A percentile compares a stretch with the other conserved stretches of the same genome.
Evolutionary conservation across 2,113 vertebrate genomes (phyloP).

Genomic region (Aleadryas rufinucha): DNA sequence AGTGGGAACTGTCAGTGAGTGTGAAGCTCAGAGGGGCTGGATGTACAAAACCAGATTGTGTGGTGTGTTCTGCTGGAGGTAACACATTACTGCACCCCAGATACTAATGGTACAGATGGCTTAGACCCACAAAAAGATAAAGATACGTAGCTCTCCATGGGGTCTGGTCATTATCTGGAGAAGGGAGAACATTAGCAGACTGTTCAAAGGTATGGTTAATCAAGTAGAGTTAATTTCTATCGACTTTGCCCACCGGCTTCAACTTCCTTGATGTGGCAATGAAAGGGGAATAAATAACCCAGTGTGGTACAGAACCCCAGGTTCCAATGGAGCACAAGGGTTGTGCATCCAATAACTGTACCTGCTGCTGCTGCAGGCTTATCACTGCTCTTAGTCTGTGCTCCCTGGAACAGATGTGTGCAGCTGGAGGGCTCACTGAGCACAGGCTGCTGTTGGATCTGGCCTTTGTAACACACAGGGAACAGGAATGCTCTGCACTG

Average conservation of each 20-base stretch:
- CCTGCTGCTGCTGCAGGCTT: not conserved
- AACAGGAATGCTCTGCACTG: not conserved
- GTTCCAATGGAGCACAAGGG: not conserved
- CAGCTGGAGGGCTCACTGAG: not conserved
- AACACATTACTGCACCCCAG: not conserved
- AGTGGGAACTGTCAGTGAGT: not conserved
- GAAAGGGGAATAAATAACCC: not conserved
- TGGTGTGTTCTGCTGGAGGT: not conserved
- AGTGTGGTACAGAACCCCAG: not conserved
- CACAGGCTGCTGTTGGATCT: not conserved
- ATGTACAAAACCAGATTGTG: not conserved
- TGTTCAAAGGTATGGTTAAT: not conserved
- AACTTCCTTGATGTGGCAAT: not conserved
- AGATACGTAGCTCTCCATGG: not conserved
- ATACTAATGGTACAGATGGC: not conserved
- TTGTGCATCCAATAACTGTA: not conserved
- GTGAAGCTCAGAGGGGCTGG: not conserved
- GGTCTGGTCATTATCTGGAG: not conserved
- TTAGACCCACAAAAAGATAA: not conserved
- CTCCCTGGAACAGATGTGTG: not conserved
- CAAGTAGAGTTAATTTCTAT: not conserved
- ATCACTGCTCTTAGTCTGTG: not conserved
- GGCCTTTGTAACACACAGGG: not conserved
- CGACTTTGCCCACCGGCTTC: not conserved
- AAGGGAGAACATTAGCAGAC: not conserved